Conservation (phyloP, 2,797 vertebrate species). For the Pangasius larnaudii region DNA sequence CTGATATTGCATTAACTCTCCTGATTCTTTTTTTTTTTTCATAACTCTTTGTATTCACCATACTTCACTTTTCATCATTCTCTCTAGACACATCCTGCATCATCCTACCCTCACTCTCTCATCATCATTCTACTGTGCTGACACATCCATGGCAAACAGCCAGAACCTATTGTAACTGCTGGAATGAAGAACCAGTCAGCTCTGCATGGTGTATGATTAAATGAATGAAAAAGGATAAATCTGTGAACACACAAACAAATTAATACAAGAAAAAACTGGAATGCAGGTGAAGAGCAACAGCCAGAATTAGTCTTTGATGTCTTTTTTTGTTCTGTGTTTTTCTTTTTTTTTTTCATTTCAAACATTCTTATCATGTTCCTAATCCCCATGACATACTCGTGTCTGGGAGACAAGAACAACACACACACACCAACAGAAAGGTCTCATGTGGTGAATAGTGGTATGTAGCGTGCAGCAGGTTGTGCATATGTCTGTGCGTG, state of each 20-base stretch:
- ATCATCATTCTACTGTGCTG: not conserved
- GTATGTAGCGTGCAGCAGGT: not conserved
- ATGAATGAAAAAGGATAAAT: not conserved
- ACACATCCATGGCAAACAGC: slow-evolving; percentile 3
- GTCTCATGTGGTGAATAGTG: slow-evolving; percentile 36
- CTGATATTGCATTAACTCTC: not conserved
- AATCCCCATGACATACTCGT: not conserved
- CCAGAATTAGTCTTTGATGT: not conserved
- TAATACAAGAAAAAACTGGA: not conserved
- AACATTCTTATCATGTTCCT: not conserved
- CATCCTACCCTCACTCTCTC: not conserved
- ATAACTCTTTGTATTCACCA: not conserved
- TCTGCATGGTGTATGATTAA: not conserved
- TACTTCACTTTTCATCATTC: not conserved
- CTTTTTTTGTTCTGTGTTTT: not conserved
- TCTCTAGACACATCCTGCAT: not conserved
- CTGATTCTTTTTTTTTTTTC: not conserved
- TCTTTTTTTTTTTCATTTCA: not conserved
- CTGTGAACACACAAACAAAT: not conserved
- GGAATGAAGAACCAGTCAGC: not conserved
- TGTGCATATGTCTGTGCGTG: slow-evolving; percentile 16
- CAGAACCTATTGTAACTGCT: not conserved
- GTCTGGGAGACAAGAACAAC: slow-evolving; percentile 12
- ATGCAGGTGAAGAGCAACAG: not conserved
- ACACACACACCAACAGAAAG: slow-evolving; percentile 25